phyloP scores from a whole-genome alignment of 2,797 vertebrate genomes.

The Eremophila alpestris region DNA sequence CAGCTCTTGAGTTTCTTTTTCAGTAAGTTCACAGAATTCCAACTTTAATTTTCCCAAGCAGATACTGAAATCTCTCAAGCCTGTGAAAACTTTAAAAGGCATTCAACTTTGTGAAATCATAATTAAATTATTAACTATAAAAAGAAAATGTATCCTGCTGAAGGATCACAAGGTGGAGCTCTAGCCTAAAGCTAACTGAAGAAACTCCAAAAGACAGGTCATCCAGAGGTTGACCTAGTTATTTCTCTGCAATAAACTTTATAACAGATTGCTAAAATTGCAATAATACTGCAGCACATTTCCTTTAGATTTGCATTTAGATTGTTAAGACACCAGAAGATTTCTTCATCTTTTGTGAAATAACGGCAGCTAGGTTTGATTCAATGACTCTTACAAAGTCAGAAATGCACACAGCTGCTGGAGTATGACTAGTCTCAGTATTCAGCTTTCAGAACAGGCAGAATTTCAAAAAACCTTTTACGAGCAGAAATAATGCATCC shows the following conservation, averaged over 20 bases:
- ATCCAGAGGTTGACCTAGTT: slow-evolving; percentile 75
- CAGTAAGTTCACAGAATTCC: not conserved
- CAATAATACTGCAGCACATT: not conserved
- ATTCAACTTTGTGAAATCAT: slow-evolving; percentile 42
- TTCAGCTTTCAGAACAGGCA: not conserved
- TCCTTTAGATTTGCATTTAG: not conserved
- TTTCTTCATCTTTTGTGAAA: not conserved
- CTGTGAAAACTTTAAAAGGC: slow-evolving; percentile 32
- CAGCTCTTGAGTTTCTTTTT: not conserved
- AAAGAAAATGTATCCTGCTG: slow-evolving; percentile 76
- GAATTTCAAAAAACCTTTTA: not conserved
- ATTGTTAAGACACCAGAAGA: not conserved
- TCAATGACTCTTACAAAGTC: not conserved
- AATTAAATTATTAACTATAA: slow-evolving; percentile 73
- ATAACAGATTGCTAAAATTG: not conserved
- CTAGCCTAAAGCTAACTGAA: slow-evolving; percentile 77
- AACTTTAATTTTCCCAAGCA: not conserved
- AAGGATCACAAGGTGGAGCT: slow-evolving; percentile 87
- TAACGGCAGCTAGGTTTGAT: not conserved
- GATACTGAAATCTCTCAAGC: not conserved
- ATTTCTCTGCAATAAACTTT: slow-evolving; percentile 61
- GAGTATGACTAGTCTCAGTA: not conserved
- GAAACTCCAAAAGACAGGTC: slow-evolving; percentile 74
- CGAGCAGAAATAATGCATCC: not conserved
- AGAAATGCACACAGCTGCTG: not conserved